Conservation (phyloP, 1,140 invertebrate species). For the Danaus melanippus region DNA sequence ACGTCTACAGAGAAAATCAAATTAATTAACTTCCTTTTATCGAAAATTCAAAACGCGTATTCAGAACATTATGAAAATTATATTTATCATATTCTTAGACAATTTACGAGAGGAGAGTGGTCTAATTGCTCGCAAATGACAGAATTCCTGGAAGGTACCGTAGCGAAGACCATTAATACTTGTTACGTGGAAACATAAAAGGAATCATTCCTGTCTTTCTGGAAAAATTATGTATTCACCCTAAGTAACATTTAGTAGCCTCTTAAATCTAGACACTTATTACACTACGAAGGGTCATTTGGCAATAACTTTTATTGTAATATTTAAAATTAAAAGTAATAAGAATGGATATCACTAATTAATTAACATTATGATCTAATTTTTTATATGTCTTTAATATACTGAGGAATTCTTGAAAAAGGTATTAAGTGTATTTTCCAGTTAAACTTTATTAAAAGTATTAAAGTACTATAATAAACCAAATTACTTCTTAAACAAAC, state of each 20-base stretch:
- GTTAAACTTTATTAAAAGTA: too few relatives aligned
- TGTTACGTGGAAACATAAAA: slow-evolving; percentile 55
- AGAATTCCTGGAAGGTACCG: slow-evolving; percentile 42
- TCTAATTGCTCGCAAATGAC: slow-evolving; percentile 59
- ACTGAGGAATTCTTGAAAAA: too few relatives aligned
- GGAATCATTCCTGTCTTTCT: slow-evolving; percentile 45
- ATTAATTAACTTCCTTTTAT: slow-evolving; percentile 4
- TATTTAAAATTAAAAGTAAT: too few relatives aligned
- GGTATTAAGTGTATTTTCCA: too few relatives aligned
- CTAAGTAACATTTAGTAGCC: slow-evolving; percentile 34
- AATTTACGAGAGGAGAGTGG: slow-evolving; percentile 48
- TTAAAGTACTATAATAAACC: too few relatives aligned
- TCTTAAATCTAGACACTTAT: slow-evolving; percentile 21
- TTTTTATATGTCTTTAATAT: too few relatives aligned
- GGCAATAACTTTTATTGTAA: too few relatives aligned
- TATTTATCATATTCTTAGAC: slow-evolving; percentile 48
- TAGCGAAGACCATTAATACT: slow-evolving; percentile 50
- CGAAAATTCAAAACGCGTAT: slow-evolving; percentile 11
- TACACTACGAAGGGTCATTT: not conserved
- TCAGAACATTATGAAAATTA: slow-evolving; percentile 34
- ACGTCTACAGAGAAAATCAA: slow-evolving; percentile 1
- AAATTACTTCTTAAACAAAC: too few relatives aligned
- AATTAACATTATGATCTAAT: too few relatives aligned
- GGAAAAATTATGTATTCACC: slow-evolving; percentile 57
- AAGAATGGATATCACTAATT: too few relatives aligned